Evolutionary conservation across 2,888 invertebrate species (phyloP).

Genomic region (Caenorhabditis sulstoni): DNA sequence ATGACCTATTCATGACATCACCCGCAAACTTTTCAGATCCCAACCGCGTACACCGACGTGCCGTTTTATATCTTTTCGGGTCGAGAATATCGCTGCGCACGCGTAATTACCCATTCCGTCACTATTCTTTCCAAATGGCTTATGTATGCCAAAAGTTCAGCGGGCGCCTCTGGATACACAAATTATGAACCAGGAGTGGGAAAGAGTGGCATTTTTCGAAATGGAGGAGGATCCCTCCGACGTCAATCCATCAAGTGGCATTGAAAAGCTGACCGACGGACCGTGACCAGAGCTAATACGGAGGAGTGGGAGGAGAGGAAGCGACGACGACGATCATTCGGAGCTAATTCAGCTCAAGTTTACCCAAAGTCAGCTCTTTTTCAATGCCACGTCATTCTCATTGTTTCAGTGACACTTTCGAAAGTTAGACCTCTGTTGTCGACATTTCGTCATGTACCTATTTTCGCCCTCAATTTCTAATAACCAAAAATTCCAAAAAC

Average conservation of each 20-base stretch:
- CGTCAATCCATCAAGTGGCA: slow-evolving; percentile 39
- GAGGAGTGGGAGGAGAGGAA: slow-evolving; percentile 5
- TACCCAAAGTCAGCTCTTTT: background rate
- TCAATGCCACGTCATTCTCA: background rate
- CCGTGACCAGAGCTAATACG: slow-evolving; percentile 21
- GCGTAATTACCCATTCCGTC: slow-evolving; percentile 26
- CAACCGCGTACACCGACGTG: no score
- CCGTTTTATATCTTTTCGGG: background rate
- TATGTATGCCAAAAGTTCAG: slow-evolving; percentile 38
- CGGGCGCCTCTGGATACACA: background rate
- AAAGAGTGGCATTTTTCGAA: slow-evolving; percentile 26
- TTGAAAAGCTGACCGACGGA: slow-evolving; percentile 17
- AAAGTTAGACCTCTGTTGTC: no score
- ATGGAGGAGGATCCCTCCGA: background rate
- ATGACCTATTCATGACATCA: no score
- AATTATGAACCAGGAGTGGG: background rate
- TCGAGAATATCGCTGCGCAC: no score
- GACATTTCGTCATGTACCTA: background rate
- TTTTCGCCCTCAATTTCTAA: background rate
- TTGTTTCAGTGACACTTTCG: background rate
- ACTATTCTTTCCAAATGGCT: background rate
- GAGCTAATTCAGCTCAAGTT: background rate
- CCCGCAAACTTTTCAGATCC: no score
- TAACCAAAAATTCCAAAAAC: background rate
- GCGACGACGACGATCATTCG: slow-evolving; percentile 1